Percentiles rank a stretch among this genome's conserved stretches.
Conservation (phyloP, 2,113 vertebrate species). For the Axis porcinus region DNA sequence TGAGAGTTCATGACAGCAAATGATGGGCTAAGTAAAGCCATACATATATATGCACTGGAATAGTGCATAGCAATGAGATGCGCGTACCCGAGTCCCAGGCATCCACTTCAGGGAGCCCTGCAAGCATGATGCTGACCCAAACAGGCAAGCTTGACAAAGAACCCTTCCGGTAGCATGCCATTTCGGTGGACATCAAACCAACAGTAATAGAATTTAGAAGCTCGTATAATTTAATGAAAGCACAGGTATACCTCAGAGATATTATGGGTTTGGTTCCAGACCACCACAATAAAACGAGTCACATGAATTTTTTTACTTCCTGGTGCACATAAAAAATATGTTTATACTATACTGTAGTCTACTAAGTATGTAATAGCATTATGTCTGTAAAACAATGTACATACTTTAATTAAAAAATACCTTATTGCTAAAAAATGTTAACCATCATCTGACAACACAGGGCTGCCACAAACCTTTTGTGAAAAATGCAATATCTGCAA, state of each 20-base stretch:
- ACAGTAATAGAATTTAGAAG: neutral
- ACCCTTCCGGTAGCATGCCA: neutral
- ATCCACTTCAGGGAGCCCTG: neutral
- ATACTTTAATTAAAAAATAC: neutral
- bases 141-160: too few species aligned
- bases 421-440: neutral
- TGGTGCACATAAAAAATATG: neutral
- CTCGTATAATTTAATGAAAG: neutral
- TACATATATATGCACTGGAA: neutral
- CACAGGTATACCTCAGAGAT: neutral
- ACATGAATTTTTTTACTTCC: neutral
- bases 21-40: fast-evolving
- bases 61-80: neutral
- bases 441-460: neutral
- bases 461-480: neutral
- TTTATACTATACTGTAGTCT: neutral
- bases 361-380: neutral
- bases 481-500: neutral
- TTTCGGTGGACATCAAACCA: neutral
- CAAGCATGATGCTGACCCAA: neutral
- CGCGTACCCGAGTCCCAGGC: fast-evolving
- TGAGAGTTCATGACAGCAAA: neutral
- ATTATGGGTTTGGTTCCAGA: neutral
- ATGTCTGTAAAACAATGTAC: neutral
- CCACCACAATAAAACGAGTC: neutral